Evolutionary conservation across 2,797 vertebrate species (phyloP).

Genomic region (Typhlichthys eigenmanni): DNA sequence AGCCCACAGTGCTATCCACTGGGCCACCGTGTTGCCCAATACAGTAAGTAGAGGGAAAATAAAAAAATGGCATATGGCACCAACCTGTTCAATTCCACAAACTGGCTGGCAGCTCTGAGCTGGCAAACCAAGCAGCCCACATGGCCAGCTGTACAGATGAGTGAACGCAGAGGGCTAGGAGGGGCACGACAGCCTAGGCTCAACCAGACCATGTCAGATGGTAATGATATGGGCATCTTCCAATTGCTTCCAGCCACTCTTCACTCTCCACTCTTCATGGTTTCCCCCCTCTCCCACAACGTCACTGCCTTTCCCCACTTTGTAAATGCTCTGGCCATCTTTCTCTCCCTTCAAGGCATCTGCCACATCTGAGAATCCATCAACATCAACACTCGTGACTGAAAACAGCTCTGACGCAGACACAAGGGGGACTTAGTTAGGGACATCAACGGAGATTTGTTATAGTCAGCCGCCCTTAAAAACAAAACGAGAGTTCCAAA

Average conservation of each 20-base stretch:
- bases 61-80: constrained; percentile 20
- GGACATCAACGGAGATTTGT: too few relatives aligned
- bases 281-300: neutral
- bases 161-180: constrained; percentile 50
- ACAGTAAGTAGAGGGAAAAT: constrained; percentile 21
- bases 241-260: constrained; percentile 27
- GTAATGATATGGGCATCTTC: constrained; percentile 43
- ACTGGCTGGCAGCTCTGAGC: constrained; percentile 38
- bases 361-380: constrained; percentile 1
- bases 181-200: constrained; percentile 48
- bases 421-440: neutral
- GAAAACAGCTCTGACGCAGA: neutral
- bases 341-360: neutral
- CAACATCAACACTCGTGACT: neutral
- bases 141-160: constrained; percentile 60
- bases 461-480: too few relatives aligned
- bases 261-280: constrained; percentile 12
- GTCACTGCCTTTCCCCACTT: neutral
- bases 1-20: too few relatives aligned
- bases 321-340: neutral
- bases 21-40: too few relatives aligned
- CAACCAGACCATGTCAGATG: constrained; percentile 44
- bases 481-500: too few relatives aligned
- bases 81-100: constrained; percentile 26
- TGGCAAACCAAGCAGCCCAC: constrained; percentile 46